Evolutionary conservation across 2,888 invertebrate species (phyloP).

Genomic region (Hydrotaea diabolus): DNA sequence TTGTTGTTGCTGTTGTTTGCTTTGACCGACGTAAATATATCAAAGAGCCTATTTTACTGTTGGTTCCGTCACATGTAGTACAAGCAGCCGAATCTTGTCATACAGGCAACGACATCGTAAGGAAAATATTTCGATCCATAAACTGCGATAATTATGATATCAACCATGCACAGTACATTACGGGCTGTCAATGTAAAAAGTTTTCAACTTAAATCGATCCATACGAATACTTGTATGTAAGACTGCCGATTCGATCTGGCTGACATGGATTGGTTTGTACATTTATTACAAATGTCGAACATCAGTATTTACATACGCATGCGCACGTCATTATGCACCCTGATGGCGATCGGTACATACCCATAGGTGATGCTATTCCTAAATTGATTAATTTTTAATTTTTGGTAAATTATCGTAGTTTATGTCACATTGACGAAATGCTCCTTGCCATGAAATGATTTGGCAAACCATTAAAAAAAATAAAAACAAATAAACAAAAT

Average conservation of each 20-base stretch:
- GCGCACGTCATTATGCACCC: neutral
- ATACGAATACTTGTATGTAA: neutral
- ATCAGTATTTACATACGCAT: neutral
- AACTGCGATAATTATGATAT: neutral
- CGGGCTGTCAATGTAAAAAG: slow-evolving; percentile 5
- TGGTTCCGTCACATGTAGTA: neutral
- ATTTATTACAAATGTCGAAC: neutral
- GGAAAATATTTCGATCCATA: neutral
- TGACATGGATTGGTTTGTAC: neutral
- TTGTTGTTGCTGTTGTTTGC: neutral
- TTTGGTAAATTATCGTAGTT: neutral
- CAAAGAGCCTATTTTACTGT: neutral
- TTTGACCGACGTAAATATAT: neutral
- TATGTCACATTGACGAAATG: neutral
- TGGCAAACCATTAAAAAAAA: too few relatives aligned
- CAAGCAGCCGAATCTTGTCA: neutral
- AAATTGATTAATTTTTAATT: neutral
- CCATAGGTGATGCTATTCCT: neutral
- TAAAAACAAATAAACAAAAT: too few relatives aligned
- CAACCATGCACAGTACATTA: slow-evolving; percentile 3
- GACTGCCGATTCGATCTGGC: neutral
- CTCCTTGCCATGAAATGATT: too few relatives aligned
- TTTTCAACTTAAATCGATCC: neutral
- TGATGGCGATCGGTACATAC: neutral
- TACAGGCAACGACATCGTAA: neutral